Conservation (phyloP, 2,113 vertebrate species). For the Aegotheles bennettii region DNA sequence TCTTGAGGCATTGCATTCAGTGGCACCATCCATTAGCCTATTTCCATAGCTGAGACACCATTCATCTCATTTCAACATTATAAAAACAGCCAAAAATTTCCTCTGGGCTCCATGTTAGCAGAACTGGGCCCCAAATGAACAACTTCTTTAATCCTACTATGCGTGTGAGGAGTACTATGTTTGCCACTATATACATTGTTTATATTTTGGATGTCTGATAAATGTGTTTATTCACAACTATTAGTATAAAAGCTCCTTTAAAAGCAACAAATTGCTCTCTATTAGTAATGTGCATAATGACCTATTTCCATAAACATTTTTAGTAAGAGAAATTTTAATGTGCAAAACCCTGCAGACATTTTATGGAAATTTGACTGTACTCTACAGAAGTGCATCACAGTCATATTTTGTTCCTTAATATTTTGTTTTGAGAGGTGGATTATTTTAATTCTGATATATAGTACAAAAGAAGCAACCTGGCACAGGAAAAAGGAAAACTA, state of each 20-base stretch:
- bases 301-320: slow-evolving; percentile 75
- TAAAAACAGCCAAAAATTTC: background rate
- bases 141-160: background rate
- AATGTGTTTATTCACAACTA: slow-evolving; percentile 67
- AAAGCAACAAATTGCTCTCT: slow-evolving; percentile 71
- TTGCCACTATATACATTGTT: background rate
- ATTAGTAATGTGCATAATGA: slow-evolving; percentile 68
- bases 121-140: background rate
- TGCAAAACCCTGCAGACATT: slow-evolving; percentile 71
- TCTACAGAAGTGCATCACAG: slow-evolving; percentile 48
- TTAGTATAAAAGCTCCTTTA: slow-evolving; percentile 68
- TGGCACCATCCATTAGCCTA: background rate
- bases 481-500: slow-evolving; percentile 40
- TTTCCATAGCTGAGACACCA: background rate
- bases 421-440: slow-evolving; percentile 65
- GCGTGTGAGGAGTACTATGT: background rate
- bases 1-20: accelerated
- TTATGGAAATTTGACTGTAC: slow-evolving; percentile 68
- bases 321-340: slow-evolving; percentile 66
- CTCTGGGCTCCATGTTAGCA: background rate
- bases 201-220: slow-evolving; percentile 61
- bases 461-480: slow-evolving; percentile 38
- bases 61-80: background rate
- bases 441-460: slow-evolving; percentile 53
- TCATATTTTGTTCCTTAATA: slow-evolving; percentile 60